A percentile compares a stretch with the other conserved stretches of the same genome.
These are phyloP conservation scores for Carcina quercana DNA, from an alignment of 2,888 invertebrate species.

Conservation along the genomic window DNA sequence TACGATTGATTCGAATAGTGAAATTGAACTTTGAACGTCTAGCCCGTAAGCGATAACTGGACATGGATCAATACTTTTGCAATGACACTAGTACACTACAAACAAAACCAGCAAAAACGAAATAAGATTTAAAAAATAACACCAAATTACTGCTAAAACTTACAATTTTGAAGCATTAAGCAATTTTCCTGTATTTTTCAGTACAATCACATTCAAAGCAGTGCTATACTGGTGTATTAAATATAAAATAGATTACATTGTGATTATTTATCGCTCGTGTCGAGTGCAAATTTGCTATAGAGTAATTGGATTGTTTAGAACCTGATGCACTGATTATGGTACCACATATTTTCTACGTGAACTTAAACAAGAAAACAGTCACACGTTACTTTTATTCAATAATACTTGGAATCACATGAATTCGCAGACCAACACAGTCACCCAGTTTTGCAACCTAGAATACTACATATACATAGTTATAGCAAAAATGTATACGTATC, in stretches of 20 bases:
- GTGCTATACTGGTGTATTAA: constrained; percentile 50
- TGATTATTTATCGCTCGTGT: constrained; percentile 59
- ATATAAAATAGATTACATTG: constrained; percentile 63
- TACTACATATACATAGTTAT: constrained; percentile 1
- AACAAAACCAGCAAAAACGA: constrained; percentile 12
- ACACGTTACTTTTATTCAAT: constrained; percentile 1
- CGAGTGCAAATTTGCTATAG: constrained; percentile 58
- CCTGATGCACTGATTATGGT: constrained; percentile 51
- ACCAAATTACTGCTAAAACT: constrained; percentile 29
- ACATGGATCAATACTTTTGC: not conserved
- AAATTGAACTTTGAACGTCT: too few relatives aligned
- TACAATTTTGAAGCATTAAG: constrained; percentile 55
- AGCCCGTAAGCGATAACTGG: too few relatives aligned
- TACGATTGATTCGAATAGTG: too few relatives aligned
- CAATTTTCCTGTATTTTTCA: constrained; percentile 31
- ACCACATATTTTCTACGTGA: too few relatives aligned
- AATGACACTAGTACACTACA: not conserved
- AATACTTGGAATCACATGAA: constrained; percentile 14
- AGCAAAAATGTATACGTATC: not conserved
- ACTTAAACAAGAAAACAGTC: constrained; percentile 1
- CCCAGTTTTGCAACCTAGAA: constrained; percentile 23
- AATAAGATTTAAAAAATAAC: constrained; percentile 3
- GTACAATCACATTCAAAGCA: constrained; percentile 47
- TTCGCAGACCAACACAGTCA: constrained; percentile 22
- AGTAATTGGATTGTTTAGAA: constrained; percentile 54